These are phyloP conservation scores for Brachypterus glaber DNA, from an alignment of 2,888 invertebrate species.

Conservation along the genomic window DNA sequence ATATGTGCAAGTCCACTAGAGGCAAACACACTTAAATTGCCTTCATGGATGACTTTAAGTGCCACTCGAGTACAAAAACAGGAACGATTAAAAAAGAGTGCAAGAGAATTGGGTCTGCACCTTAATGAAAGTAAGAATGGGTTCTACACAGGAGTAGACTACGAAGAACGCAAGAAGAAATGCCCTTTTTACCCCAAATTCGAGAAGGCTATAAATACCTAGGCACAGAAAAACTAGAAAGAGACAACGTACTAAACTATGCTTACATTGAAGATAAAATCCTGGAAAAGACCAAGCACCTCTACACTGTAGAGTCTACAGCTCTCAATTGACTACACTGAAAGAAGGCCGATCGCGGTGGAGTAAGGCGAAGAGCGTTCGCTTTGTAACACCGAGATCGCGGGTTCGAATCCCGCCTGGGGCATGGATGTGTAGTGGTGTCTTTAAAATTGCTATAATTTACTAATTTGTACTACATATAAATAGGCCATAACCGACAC, in stretches of 20 bases:
- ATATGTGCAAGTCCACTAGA: slow-evolving; percentile 2
- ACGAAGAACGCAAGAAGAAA: background rate
- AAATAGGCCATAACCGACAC: no score
- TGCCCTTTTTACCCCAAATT: slow-evolving; percentile 8
- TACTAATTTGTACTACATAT: no score
- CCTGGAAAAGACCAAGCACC: background rate
- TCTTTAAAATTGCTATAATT: no score
- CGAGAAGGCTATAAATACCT: no score
- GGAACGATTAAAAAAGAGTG: slow-evolving; percentile 6
- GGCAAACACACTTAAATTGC: slow-evolving; percentile 1
- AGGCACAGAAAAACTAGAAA: slow-evolving; percentile 10
- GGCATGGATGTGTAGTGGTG: no score
- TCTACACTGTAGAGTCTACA: no score
- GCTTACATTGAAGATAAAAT: background rate
- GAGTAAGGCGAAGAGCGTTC: no score
- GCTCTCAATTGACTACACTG: background rate
- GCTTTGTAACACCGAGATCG: no score
- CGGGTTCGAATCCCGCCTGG: no score
- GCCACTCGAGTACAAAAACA: slow-evolving; percentile 1
- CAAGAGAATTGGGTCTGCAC: slow-evolving; percentile 8
- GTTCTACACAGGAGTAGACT: background rate
- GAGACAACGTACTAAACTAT: slow-evolving; percentile 5
- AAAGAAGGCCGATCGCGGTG: background rate
- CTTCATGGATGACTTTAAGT: slow-evolving; percentile 10
- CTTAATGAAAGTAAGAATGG: slow-evolving; percentile 9